Percentiles rank a stretch among this genome's conserved stretches.
These are phyloP conservation scores for roundworm (Caenorhabditis elegans) DNA, from an alignment of 1,140 invertebrate species.

Conservation along the genomic window DNA sequence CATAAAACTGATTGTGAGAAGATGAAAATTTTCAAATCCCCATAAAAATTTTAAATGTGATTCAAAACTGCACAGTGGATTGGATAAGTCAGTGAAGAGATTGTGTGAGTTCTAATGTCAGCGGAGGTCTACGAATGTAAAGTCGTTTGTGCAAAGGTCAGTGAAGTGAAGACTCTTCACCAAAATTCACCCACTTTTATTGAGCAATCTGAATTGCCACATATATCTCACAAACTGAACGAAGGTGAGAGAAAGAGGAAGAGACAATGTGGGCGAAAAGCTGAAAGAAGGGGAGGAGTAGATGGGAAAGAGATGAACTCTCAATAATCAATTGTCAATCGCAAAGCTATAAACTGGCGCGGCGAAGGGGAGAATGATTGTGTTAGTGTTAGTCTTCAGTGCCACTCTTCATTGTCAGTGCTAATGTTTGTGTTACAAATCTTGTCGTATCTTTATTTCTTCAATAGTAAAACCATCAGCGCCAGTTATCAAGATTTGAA, in stretches of 20 bases:
- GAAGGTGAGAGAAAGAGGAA: background rate
- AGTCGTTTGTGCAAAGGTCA: slow-evolving; percentile 32
- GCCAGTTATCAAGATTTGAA: background rate
- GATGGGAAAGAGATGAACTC: background rate
- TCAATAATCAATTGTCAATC: slow-evolving; percentile 3
- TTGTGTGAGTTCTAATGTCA: slow-evolving; percentile 31
- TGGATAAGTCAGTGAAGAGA: slow-evolving; percentile 15
- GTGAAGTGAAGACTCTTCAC: background rate
- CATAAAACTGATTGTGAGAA: too few species aligned
- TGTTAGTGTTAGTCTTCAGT: background rate
- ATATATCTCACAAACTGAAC: background rate
- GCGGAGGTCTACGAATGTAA: slow-evolving; percentile 2
- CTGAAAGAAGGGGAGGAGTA: background rate
- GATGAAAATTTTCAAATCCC: background rate
- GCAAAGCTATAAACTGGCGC: background rate
- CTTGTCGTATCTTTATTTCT: background rate
- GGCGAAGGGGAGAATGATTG: background rate
- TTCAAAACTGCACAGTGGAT: slow-evolving; percentile 17
- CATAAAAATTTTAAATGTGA: slow-evolving; percentile 8
- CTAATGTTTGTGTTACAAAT: slow-evolving; percentile 26
- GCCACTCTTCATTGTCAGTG: background rate
- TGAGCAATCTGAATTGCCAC: slow-evolving; percentile 17
- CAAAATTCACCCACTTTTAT: slow-evolving; percentile 5
- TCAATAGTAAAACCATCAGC: too few species aligned
- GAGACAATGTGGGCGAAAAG: background rate